Conservation (phyloP, 2,797 vertebrate species). For the Hypotaenidia philippensis region DNA sequence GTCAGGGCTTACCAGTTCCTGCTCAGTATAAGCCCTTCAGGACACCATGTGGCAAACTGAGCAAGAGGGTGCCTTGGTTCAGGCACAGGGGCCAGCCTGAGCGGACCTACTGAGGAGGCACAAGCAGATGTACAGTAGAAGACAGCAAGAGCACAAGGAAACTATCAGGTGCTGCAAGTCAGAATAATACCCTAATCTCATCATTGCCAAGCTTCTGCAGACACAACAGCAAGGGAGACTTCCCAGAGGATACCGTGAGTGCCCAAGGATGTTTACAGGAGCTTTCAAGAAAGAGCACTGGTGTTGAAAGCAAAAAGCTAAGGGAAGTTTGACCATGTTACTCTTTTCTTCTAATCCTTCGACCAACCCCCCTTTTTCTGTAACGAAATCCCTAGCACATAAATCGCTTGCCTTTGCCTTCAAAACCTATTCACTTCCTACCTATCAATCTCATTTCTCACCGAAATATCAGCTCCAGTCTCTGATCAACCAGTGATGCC, state of each 20-base stretch:
- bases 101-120: background rate
- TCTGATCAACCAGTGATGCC: conserved; percentile 57
- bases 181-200: background rate
- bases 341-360: background rate
- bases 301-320: background rate
- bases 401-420: conserved; percentile 17
- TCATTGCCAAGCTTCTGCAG: background rate
- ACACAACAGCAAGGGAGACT: background rate
- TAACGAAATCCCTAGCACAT: background rate
- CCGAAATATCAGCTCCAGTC: conserved; percentile 47
- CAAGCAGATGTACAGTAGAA: background rate
- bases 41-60: rapidly evolving
- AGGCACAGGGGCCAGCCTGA: background rate
- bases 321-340: background rate
- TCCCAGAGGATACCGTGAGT: background rate
- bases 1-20: background rate
- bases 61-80: rapidly evolving
- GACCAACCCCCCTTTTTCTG: background rate
- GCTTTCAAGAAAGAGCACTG: background rate
- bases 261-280: background rate
- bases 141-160: background rate
- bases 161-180: background rate
- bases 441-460: conserved; percentile 49
- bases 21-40: background rate
- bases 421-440: conserved; percentile 39